Conservation (phyloP, 23 tunicate species). For the Phallusia fumigata region DNA sequence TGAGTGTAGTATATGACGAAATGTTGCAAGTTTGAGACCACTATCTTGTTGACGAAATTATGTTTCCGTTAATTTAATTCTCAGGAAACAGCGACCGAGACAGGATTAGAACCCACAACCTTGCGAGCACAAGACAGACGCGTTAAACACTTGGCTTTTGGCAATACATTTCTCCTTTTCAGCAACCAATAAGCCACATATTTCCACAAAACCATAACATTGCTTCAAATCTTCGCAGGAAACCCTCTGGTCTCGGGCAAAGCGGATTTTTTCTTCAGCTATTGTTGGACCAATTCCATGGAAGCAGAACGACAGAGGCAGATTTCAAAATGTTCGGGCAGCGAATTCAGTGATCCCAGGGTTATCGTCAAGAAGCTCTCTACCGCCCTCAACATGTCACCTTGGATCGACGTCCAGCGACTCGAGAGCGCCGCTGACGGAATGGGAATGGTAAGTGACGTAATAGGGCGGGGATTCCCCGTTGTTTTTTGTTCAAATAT, state of each 20-base stretch:
- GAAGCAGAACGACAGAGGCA: slow-evolving; percentile 53
- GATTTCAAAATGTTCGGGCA: slow-evolving; percentile 40
- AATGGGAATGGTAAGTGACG: slow-evolving; percentile 77
- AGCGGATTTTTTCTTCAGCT: slow-evolving; percentile 89
- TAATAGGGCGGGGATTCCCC: no score
- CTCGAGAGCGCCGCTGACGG: slow-evolving; percentile 81
- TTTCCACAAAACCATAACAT: not conserved
- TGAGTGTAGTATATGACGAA: no score
- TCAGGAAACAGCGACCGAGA: no score
- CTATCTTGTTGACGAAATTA: not conserved
- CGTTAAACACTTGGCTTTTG: no score
- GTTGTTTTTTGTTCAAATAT: no score
- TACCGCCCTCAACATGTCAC: not conserved
- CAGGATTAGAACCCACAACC: no score
- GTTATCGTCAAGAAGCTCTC: slow-evolving; percentile 44
- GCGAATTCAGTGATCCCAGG: slow-evolving; percentile 72
- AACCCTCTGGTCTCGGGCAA: slow-evolving; percentile 23
- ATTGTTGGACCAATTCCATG: slow-evolving; percentile 85
- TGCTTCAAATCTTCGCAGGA: slow-evolving; percentile 26
- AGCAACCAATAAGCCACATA: no score
- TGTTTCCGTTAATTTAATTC: not conserved
- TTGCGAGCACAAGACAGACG: no score
- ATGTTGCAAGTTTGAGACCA: not conserved
- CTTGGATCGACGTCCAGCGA: slow-evolving; percentile 88
- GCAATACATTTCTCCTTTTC: no score